Evolutionary conservation across 2,888 invertebrate genomes (phyloP).

Genomic region (Eutolmus rufibarbis): DNA sequence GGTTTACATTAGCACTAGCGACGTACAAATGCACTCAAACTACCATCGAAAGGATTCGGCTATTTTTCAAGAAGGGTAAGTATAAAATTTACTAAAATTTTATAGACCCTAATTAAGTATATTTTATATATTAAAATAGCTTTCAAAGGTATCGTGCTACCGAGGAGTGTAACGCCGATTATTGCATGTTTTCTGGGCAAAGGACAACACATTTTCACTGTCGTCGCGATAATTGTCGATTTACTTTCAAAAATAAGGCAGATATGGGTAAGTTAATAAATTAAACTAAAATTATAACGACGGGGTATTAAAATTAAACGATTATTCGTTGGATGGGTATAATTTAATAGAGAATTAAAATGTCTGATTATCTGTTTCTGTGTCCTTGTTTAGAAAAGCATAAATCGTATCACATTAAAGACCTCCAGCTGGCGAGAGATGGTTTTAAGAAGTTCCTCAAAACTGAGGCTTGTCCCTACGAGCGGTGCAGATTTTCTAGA

Average conservation of each 20-base stretch:
- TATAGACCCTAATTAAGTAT: background rate
- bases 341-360: too few species aligned
- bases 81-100: background rate
- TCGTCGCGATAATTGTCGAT: constrained; percentile 86
- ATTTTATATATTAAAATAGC: constrained; percentile 33
- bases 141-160: constrained; percentile 96
- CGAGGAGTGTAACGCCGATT: constrained; percentile 90
- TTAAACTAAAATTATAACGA: too few species aligned
- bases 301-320: too few species aligned
- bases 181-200: constrained; percentile 92
- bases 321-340: too few species aligned
- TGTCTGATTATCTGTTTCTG: background rate
- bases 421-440: constrained; percentile 92
- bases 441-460: constrained; percentile 99
- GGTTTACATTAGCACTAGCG: constrained; percentile 97
- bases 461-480: constrained; percentile 91
- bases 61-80: constrained; percentile 89
- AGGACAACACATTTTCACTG: constrained; percentile 98
- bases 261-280: constrained; percentile 87
- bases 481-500: constrained; percentile 90
- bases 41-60: constrained; percentile 98
- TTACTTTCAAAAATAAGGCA: constrained; percentile 98
- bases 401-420: constrained; percentile 97
- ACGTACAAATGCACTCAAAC: constrained; percentile 99
- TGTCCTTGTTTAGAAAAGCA: constrained; percentile 77